phyloP scores from a whole-genome alignment of 2,113 vertebrate species.

The Thermophis baileyi region DNA sequence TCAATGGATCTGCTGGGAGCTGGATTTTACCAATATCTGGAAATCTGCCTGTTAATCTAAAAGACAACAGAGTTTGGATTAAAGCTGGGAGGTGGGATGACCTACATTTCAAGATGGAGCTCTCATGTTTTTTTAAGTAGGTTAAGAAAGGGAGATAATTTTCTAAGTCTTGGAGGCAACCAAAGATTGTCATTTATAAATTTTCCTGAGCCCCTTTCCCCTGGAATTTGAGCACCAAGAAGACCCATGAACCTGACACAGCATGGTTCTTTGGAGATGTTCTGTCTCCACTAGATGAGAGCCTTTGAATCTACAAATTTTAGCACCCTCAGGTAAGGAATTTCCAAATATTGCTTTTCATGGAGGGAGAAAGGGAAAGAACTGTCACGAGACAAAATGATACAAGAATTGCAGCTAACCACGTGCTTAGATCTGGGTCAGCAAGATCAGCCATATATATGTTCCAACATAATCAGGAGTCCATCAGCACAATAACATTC shows the following conservation, averaged over 20 bases:
- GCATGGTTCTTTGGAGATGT: neutral
- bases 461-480: too few relatives aligned
- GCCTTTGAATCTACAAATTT: neutral
- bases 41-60: neutral
- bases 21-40: neutral
- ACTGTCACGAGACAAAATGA: too few relatives aligned
- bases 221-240: neutral
- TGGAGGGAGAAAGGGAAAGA: too few relatives aligned
- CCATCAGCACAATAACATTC: too few relatives aligned
- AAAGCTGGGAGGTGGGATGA: neutral
- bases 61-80: neutral
- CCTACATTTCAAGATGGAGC: neutral
- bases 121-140: neutral
- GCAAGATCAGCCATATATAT: too few relatives aligned
- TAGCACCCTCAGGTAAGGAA: neutral
- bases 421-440: too few relatives aligned
- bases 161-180: neutral
- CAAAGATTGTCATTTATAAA: neutral
- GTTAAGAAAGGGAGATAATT: neutral
- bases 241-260: neutral
- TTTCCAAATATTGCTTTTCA: neutral
- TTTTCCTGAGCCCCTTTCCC: neutral
- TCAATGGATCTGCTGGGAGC: neutral
- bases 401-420: too few relatives aligned
- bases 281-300: neutral